These are phyloP conservation scores for Philereme transversata DNA, from an alignment of 2,888 invertebrate species.

Conservation along the genomic window DNA sequence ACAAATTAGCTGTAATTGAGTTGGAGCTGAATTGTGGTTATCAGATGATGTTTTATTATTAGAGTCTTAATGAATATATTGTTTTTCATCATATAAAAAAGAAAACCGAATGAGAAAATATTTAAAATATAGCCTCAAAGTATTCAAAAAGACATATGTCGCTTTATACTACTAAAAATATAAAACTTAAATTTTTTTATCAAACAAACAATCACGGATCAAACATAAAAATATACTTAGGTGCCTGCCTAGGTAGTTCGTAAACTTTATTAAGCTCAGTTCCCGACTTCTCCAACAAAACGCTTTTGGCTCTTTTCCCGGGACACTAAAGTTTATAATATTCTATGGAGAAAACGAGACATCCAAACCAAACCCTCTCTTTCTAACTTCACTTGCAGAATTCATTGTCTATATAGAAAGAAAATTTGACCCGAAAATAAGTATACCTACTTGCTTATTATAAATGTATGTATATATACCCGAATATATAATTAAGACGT, in stretches of 20 bases:
- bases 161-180: not conserved
- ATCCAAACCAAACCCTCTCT: slow-evolving; percentile 31
- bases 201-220: slow-evolving; percentile 30
- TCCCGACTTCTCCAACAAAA: slow-evolving; percentile 49
- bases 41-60: not conserved
- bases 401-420: slow-evolving; percentile 24
- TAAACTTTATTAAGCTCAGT: slow-evolving; percentile 51
- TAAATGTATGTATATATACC: too few relatives aligned
- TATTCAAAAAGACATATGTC: not conserved
- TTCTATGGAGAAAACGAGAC: slow-evolving; percentile 44
- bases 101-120: not conserved
- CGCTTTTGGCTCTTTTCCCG: slow-evolving; percentile 62
- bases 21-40: slow-evolving; percentile 1
- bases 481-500: too few relatives aligned
- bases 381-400: slow-evolving; percentile 29
- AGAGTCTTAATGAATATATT: not conserved
- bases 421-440: not conserved
- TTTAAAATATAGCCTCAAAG: not conserved
- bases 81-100: not conserved
- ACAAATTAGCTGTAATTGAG: slow-evolving; percentile 24
- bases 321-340: slow-evolving; percentile 57
- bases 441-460: too few relatives aligned
- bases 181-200: slow-evolving; percentile 8
- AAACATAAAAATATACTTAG: slow-evolving; percentile 31
- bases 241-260: slow-evolving; percentile 12